Percentiles rank a stretch among this genome's conserved stretches.
Conservation (phyloP, 1,140 invertebrate species). For the Battus philenor region DNA sequence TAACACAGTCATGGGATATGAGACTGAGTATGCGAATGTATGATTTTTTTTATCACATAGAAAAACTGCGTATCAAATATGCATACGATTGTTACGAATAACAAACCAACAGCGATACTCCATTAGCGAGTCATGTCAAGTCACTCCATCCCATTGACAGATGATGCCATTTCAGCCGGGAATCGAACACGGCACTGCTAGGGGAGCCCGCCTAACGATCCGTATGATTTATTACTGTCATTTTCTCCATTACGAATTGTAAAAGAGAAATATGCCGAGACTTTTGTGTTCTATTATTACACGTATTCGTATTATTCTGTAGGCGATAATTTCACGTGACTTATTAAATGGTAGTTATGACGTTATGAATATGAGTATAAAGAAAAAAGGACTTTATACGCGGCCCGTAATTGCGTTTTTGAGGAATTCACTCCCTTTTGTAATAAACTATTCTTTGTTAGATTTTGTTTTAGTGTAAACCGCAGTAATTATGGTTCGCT, state of each 20-base stretch:
- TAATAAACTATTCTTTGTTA: slow-evolving; percentile 36
- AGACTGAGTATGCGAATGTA: too few species aligned
- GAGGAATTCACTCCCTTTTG: slow-evolving; percentile 32
- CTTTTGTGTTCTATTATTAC: slow-evolving; percentile 5
- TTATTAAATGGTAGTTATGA: slow-evolving; percentile 2
- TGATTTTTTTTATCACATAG: slow-evolving; percentile 10
- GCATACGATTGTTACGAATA: slow-evolving; percentile 27
- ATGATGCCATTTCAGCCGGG: slow-evolving; percentile 71
- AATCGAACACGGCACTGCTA: slow-evolving; percentile 63
- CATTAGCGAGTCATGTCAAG: slow-evolving; percentile 69
- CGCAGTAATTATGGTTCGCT: slow-evolving; percentile 16
- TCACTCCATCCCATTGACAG: slow-evolving; percentile 67
- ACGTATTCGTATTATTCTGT: slow-evolving; percentile 4
- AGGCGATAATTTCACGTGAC: slow-evolving; percentile 12
- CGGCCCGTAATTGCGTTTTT: slow-evolving; percentile 54
- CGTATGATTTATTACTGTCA: slow-evolving; percentile 75
- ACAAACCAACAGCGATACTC: slow-evolving; percentile 55
- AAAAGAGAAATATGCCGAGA: slow-evolving; percentile 34
- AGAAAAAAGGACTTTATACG: slow-evolving; percentile 44
- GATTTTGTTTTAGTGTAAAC: slow-evolving; percentile 28
- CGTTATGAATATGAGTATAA: slow-evolving; percentile 21
- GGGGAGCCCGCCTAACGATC: slow-evolving; percentile 68
- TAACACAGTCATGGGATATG: too few species aligned
- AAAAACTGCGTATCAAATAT: slow-evolving; percentile 19
- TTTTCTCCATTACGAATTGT: slow-evolving; percentile 32